Conservation (phyloP, 2,888 invertebrate species). For the Drosophila mayaguana region DNA sequence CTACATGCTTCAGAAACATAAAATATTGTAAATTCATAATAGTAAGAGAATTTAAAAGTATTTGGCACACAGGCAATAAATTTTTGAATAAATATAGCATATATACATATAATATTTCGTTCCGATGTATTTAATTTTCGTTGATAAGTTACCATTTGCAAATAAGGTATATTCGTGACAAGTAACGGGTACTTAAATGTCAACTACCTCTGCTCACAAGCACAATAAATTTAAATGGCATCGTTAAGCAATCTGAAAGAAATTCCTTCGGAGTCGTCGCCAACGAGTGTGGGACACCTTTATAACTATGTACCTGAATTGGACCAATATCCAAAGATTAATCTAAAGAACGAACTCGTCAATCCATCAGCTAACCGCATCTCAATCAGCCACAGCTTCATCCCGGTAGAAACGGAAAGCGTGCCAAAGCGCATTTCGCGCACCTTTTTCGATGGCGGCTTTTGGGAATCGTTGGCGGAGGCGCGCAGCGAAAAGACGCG, state of each 20-base stretch:
- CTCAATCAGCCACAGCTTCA: constrained; percentile 71
- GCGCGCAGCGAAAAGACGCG: constrained; percentile 86
- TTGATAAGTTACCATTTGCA: neutral
- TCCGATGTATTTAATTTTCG: neutral
- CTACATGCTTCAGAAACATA: neutral
- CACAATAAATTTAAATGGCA: constrained; percentile 58
- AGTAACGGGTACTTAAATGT: neutral
- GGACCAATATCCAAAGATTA: constrained; percentile 89
- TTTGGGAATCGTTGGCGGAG: constrained; percentile 88
- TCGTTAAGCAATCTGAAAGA: constrained; percentile 55
- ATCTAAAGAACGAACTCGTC: constrained; percentile 88
- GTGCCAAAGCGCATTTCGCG: constrained; percentile 91
- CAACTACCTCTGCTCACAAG: constrained; percentile 9
- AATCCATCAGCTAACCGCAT: constrained; percentile 84
- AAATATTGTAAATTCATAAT: neutral
- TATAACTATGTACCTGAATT: constrained; percentile 84
- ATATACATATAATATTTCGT: neutral
- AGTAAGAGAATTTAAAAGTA: neutral
- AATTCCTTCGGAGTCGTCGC: constrained; percentile 40
- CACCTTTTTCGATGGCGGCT: constrained; percentile 91
- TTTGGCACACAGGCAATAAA: too few relatives aligned
- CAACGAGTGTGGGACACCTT: constrained; percentile 4
- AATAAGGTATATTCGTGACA: constrained; percentile 1
- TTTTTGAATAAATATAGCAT: neutral
- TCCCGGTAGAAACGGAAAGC: constrained; percentile 88